phyloP scores from a whole-genome alignment of 2,888 invertebrate genomes.

The Apamea anceps region DNA sequence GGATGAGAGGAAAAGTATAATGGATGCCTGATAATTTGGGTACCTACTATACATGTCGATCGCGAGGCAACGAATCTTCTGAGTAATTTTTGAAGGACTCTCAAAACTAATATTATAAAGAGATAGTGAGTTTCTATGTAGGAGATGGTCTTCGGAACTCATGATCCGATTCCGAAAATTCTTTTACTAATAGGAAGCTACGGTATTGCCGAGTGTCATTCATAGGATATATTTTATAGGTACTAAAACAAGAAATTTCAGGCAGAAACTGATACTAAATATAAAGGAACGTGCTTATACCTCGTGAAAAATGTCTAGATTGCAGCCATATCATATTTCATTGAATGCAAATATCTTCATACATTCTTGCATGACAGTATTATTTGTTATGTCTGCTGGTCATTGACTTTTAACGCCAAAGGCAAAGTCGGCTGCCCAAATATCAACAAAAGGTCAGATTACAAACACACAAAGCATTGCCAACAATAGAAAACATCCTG shows the following conservation, averaged over 20 bases:
- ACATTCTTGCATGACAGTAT: slow-evolving; percentile 15
- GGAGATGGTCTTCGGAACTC: too few relatives aligned
- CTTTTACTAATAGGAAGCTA: too few relatives aligned
- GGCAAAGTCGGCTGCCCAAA: slow-evolving; percentile 33
- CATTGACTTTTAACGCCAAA: slow-evolving; percentile 48
- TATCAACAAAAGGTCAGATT: slow-evolving; percentile 54
- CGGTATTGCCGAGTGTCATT: too few relatives aligned
- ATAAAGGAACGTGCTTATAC: background rate
- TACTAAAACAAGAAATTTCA: too few relatives aligned
- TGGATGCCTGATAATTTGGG: background rate
- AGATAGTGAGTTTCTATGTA: too few relatives aligned
- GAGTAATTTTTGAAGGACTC: background rate
- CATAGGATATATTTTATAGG: too few relatives aligned
- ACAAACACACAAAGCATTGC: slow-evolving; percentile 35
- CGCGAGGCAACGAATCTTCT: background rate
- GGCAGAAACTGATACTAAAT: background rate
- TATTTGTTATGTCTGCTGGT: slow-evolving; percentile 27
- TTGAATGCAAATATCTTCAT: slow-evolving; percentile 32
- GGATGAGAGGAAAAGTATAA: background rate
- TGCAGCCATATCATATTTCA: slow-evolving; percentile 24
- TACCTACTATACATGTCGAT: background rate
- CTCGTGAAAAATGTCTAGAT: background rate
- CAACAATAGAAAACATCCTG: slow-evolving; percentile 46
- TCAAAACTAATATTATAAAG: too few relatives aligned
- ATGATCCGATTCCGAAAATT: too few relatives aligned